Conservation (phyloP, 1,140 invertebrate species). For the Drosophila kurseongensis region DNA sequence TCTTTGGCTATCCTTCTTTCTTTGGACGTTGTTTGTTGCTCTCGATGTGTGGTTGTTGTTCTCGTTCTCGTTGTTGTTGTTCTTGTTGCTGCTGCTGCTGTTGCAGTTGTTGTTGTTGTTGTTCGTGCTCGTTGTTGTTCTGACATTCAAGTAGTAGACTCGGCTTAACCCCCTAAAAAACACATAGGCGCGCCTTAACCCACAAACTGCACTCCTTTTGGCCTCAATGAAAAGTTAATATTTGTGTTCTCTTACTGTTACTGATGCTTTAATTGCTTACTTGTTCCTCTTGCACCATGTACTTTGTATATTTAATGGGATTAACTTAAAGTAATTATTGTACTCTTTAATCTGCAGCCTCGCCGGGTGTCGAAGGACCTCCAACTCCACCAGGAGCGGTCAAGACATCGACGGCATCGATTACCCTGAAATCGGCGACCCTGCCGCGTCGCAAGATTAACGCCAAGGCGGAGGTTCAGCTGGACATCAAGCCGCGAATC, state of each 20-base stretch:
- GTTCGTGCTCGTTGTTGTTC: slow-evolving; percentile 52
- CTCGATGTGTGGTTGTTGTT: slow-evolving; percentile 25
- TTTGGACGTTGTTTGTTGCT: slow-evolving; percentile 20
- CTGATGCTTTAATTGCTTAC: slow-evolving; percentile 52
- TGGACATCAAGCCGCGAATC: slow-evolving; percentile 85
- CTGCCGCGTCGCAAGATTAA: slow-evolving; percentile 87
- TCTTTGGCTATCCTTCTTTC: slow-evolving; percentile 21
- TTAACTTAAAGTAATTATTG: neutral
- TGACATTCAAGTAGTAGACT: slow-evolving; percentile 26
- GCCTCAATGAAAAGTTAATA: slow-evolving; percentile 8
- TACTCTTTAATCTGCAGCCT: slow-evolving; percentile 50
- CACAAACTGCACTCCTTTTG: slow-evolving; percentile 6
- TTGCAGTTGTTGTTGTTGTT: slow-evolving; percentile 37
- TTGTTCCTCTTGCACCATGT: slow-evolving; percentile 26
- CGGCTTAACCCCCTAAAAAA: slow-evolving; percentile 24
- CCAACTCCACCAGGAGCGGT: slow-evolving; percentile 81
- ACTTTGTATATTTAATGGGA: neutral
- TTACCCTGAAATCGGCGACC: slow-evolving; percentile 88
- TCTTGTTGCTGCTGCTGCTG: slow-evolving; percentile 14
- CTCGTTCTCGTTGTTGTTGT: slow-evolving; percentile 11
- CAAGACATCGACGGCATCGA: slow-evolving; percentile 87
- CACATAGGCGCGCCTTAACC: slow-evolving; percentile 16
- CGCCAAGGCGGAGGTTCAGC: slow-evolving; percentile 88
- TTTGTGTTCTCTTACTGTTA: slow-evolving; percentile 30
- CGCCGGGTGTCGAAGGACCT: slow-evolving; percentile 59